Evolutionary conservation across 2,888 invertebrate genomes (phyloP).

Genomic region (Andrena camellia): DNA sequence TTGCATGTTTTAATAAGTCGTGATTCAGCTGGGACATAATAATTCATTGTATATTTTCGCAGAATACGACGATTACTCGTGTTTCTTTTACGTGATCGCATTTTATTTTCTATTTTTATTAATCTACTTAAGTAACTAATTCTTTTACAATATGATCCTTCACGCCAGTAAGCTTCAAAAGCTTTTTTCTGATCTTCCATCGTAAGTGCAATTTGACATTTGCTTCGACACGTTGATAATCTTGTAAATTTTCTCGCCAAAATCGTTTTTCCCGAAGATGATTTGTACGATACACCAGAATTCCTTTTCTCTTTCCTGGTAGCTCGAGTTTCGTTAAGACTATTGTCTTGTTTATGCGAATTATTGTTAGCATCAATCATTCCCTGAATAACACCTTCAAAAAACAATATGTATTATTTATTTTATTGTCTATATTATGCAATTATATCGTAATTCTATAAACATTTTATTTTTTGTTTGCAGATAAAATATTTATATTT

Average conservation of each 20-base stretch:
- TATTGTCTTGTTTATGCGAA: not conserved
- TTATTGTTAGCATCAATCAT: not conserved
- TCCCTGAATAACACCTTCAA: not conserved
- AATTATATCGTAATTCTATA: conserved; percentile 1
- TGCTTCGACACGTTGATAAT: not conserved
- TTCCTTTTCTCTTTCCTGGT: not conserved
- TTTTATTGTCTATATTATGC: not conserved
- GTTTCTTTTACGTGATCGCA: not conserved
- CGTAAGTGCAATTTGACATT: not conserved
- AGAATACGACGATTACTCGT: not conserved
- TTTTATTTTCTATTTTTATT: not conserved
- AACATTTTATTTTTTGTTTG: not conserved
- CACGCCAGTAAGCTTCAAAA: not conserved
- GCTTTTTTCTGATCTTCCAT: not conserved
- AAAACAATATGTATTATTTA: not conserved
- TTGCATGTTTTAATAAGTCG: not conserved
- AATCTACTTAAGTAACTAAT: not conserved
- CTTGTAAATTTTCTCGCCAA: not conserved
- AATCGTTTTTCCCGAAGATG: not conserved
- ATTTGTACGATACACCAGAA: not conserved
- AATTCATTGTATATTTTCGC: not conserved
- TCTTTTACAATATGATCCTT: not conserved
- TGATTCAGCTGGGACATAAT: not conserved
- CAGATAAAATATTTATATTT: too few species aligned
- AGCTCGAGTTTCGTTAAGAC: not conserved